Evolutionary conservation across 2,797 vertebrate species (phyloP), one percentile per base, ranked within the genome.

Genomic region (Gallinago solitaria): DNA sequence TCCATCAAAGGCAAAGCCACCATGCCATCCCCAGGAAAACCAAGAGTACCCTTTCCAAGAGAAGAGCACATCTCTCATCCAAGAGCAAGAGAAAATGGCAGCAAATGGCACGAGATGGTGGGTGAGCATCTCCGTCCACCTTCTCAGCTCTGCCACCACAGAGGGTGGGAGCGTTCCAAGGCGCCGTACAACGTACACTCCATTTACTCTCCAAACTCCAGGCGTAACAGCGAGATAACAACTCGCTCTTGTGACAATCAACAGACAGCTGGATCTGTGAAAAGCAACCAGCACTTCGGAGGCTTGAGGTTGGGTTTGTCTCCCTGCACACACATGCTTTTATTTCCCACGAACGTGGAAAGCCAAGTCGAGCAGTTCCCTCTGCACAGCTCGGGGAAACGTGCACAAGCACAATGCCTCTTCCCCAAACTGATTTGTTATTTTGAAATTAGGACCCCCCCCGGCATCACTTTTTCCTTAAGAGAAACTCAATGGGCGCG

Each of bases 41-140:
- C 9, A 17, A 8, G 41, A 33, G 33, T 2, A 8, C 7, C 4
- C 3, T 2, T 5, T 2, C 2, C 4, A 6, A 19, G 14, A 61
- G 35, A 47, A 68, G 4, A 50, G 17, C 12, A 33, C 23, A 12
- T 5, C 54, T 76, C 28, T 57, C 5, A 1, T 37, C 37, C 37
- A 37, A 37, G 37, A 37, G 41, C 2, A 8, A 50, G 16, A 82
- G 63, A 43, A 83, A 35, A 60, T 1, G 3, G 41, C 25, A 59
- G 37, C 25, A 11, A 73, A 45, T 1, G 2, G 16, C 1, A 1
- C 0, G 9, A 18, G 14, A 7, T 0, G 6, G 14, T 3, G 25
- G 2, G 0, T 8, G 60, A 76, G 65, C 20, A 45, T 24, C 32
- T 74, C 45, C 45, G 24, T 35, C 70, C 45, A 11, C 11, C 2